A percentile compares a stretch with the other conserved stretches of the same genome.
Evolutionary conservation across 2,113 vertebrate species (phyloP).

Genomic region (Podarcis muralis): DNA sequence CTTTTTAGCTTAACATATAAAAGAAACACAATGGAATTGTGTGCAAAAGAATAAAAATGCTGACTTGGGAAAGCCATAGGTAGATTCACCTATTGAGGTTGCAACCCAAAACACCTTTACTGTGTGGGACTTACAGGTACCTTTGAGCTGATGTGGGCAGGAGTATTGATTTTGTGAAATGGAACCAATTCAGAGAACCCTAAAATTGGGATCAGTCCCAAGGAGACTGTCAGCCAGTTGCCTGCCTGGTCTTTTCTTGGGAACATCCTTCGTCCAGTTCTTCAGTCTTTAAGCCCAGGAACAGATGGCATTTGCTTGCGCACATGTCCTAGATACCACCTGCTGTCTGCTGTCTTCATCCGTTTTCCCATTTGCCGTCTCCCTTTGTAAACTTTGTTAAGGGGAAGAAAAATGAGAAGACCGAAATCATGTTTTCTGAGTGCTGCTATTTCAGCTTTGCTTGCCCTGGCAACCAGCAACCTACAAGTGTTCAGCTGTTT

Average conservation of each 20-base stretch:
- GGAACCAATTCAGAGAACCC: background rate
- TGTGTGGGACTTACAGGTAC: background rate
- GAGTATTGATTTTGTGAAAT: background rate
- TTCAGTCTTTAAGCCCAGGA: constrained; percentile 5
- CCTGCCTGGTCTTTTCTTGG: background rate
- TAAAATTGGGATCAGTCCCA: background rate
- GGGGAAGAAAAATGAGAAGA: background rate
- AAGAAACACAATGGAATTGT: background rate
- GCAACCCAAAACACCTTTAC: background rate
- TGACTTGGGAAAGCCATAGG: background rate
- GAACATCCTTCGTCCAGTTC: constrained; percentile 8
- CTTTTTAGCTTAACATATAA: background rate
- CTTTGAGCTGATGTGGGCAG: background rate
- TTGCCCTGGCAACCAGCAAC: background rate
- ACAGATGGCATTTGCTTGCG: constrained; percentile 59
- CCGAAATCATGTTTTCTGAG: background rate
- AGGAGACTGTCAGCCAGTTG: background rate
- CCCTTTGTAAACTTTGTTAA: background rate
- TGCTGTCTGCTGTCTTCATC: constrained; percentile 17
- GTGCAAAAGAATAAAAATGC: no score
- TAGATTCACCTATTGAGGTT: background rate
- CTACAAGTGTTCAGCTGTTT: background rate
- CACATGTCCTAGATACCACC: constrained; percentile 43
- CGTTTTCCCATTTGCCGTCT: background rate
- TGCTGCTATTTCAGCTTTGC: background rate